Base-by-base conservation (phyloP, 2,113 vertebrate species). In the Lophius piscatorius region DNA sequence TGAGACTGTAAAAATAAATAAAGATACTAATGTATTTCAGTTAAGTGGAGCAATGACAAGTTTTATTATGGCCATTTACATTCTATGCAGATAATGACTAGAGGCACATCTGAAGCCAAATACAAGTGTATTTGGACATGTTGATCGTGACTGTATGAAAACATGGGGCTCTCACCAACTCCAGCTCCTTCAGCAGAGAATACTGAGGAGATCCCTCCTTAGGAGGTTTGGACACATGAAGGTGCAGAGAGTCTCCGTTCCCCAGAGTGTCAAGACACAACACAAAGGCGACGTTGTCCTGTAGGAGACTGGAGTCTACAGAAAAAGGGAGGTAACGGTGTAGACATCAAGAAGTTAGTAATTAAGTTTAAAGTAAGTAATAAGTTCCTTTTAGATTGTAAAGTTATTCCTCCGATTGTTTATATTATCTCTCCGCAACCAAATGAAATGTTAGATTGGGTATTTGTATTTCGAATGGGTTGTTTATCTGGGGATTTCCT, bases 201-300 rank as follows among this genome's bases (percentile, higher is more conserved):
- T 93, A 88, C 79, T 98, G 96, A 50, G 95, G 93, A 2, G 93
- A 96, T 8, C 96, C 96, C 63, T 99, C 97, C 72, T 96, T 94
- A 0, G 97, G 97, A 4, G 97, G 97, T 76, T 96, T 98, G 33
- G 97, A 99, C 66, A 99, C 97, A 0, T 99, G 97, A 20, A 99
- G 93, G 75, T 98, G 90, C 51, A 99, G 89, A 38, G 86, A 83
- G 46, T 95, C 88, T 4, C 93, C 92, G 13, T 90, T 93, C 20
- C 97, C 97, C 76, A 99, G 57, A 0, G 97, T 96, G 87, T 99
- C 97, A 54, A 99, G 90, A 83, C 97, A 99, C 81, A 99, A 87
- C 22, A 98, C 97, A 18, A 99, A 99, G 0, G 97, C 97, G 13
- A 99, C 97, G 0, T 98, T 98, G 86, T 99, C 97, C 88, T 99